Evolutionary conservation across 2,113 vertebrate genomes (phyloP).

Genomic region (Cathartes aura): DNA sequence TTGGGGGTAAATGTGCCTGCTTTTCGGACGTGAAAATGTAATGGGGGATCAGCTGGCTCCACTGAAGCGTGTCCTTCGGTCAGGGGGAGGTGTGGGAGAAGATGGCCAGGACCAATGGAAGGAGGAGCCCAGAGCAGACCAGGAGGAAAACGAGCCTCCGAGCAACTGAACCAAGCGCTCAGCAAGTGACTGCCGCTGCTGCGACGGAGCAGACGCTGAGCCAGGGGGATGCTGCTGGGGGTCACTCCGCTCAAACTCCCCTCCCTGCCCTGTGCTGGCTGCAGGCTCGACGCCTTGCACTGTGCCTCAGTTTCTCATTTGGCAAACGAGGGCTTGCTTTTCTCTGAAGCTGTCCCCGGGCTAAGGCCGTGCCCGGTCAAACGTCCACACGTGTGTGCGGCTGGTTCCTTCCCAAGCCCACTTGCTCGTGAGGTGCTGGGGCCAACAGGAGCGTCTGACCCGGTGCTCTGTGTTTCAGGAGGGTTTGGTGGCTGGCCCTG

Average conservation of each 20-base stretch:
- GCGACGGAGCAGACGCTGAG: fast-evolving
- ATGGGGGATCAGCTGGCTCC: background rate
- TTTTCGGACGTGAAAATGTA: background rate
- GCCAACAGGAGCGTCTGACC: background rate
- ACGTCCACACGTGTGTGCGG: background rate
- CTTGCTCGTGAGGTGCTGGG: background rate
- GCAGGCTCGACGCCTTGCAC: fast-evolving
- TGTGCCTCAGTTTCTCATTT: background rate
- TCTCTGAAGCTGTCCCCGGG: background rate
- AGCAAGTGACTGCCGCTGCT: background rate
- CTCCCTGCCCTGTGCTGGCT: background rate
- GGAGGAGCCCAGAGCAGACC: background rate
- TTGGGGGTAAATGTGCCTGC: background rate
- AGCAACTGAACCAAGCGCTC: background rate
- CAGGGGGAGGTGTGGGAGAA: background rate
- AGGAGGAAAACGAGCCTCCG: background rate
- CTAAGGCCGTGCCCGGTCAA: fast-evolving
- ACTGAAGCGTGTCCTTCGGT: background rate
- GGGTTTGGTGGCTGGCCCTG: background rate
- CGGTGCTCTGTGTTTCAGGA: conserved; percentile 16
- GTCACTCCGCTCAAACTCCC: background rate
- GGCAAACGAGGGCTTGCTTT: background rate
- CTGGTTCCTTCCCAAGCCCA: background rate
- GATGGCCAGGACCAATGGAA: background rate
- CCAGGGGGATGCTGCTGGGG: background rate